Base-by-base conservation (phyloP, 2,888 invertebrate genomes). In the Frankliniella intonsa region DNA sequence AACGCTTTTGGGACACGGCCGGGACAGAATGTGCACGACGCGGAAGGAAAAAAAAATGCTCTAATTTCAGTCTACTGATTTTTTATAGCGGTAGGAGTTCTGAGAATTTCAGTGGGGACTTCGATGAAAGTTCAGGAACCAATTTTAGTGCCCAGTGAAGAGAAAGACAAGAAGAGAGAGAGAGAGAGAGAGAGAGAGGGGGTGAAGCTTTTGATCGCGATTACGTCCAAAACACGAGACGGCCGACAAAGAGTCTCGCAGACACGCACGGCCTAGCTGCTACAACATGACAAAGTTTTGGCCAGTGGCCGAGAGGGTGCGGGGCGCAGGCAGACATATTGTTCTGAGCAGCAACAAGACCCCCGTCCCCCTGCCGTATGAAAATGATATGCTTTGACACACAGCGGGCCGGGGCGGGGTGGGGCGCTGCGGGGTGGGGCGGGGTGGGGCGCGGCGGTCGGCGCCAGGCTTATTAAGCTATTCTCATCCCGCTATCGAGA, bases 321-420 rank as follows among this genome's bases (percentile, higher is more conserved):
- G 22, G 10, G 69, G 22, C 22, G 69, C 69, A 22, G n/a, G 2
- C 22, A 76, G 69, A 76, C 69, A 76, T 76, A 76, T 76, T 76
- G 69, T 76, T 76, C 69, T 25, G 69, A 76, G 25, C 69, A 25
- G 12, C 25, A n/a, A 22, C 69, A 11, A 5, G 69, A 19, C 69
- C 69, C 69, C 69, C 69, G 69, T 22, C 69, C 25, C 69, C 9
- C 69, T 22, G 17, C 14, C 62, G 12, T 76, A 76, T 76, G 69
- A 76, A 76, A 76, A 76, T 76, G 69, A 76, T 76, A 76, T 76
- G 69, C 69, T 76, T 76, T 76, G 69, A 76, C 69, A 22, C 69
- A 14, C 62, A 0, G 62, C 62, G 11, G 62, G 62, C 17, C 19
- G 62, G 19, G 62, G 14, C 62, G 7, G 14, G 17, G 62, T 7